Conservation (phyloP, 2,888 invertebrate species). For the Morpho deidamia region DNA sequence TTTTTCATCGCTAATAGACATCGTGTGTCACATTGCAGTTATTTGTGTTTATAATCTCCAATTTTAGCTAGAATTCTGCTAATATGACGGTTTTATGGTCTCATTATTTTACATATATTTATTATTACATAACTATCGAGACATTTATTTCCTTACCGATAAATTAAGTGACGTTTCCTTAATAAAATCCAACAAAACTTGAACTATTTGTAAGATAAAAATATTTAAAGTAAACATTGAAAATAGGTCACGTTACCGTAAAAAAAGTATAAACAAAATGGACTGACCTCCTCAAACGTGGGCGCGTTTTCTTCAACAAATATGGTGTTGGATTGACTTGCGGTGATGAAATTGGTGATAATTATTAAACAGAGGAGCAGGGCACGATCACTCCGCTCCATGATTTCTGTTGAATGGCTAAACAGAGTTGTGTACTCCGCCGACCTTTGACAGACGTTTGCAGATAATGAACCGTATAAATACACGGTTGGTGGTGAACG, state of each 20-base stretch:
- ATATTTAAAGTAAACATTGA: neutral
- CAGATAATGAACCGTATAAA: constrained; percentile 27
- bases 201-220: no score
- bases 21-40: no score
- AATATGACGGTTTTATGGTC: no score
- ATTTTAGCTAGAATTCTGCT: no score
- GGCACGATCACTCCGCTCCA: constrained; percentile 32
- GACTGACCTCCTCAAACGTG: constrained; percentile 50
- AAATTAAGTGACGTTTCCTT: no score
- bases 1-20: no score
- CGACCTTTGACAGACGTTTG: constrained; percentile 36
- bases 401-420: constrained; percentile 34
- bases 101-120: no score
- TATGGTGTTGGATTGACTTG: constrained; percentile 42
- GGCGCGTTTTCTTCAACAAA: constrained; percentile 48
- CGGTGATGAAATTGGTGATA: constrained; percentile 12
- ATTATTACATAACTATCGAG: no score
- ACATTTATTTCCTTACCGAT: no score
- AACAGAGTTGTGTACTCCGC: constrained; percentile 20
- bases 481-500: constrained; percentile 27
- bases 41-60: no score
- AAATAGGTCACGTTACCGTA: constrained; percentile 19
- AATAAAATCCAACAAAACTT: no score
- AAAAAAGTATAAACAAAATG: neutral
- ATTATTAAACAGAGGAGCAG: constrained; percentile 29